A percentile compares a stretch with the other conserved stretches of the same genome.
These are phyloP conservation scores for Semnornis frantzii DNA, from an alignment of 2,113 vertebrate genomes.

Conservation along the genomic window DNA sequence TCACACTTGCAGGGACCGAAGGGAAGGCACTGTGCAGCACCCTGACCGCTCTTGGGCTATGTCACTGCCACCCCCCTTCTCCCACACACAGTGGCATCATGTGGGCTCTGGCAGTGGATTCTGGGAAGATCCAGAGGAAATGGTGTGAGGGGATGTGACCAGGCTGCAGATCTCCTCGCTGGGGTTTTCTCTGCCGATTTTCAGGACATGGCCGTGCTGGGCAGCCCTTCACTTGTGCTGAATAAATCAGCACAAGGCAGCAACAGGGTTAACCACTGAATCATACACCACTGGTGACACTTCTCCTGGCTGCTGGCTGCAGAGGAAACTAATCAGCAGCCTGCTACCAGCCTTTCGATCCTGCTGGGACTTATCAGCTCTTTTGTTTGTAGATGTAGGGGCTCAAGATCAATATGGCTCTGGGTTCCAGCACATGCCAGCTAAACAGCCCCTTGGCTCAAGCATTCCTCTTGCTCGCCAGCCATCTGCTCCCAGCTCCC, in stretches of 20 bases:
- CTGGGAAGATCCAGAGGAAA: not conserved
- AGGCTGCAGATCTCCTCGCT: not conserved
- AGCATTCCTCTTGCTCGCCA: not conserved
- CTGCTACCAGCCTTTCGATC: not conserved
- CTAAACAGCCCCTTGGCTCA: not conserved
- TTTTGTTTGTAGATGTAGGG: constrained; percentile 43
- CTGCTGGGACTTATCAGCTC: constrained; percentile 18
- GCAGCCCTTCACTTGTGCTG: not conserved
- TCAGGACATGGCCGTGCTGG: not conserved
- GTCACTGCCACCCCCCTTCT: not conserved
- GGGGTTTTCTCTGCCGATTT: not conserved
- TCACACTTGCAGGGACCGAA: not conserved
- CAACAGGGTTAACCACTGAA: not conserved
- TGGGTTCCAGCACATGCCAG: not conserved
- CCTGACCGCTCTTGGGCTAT: not conserved
- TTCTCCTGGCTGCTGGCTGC: not conserved
- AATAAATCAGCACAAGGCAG: not conserved
- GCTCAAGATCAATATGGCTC: not conserved
- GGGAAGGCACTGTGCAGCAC: not conserved
- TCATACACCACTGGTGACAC: not conserved
- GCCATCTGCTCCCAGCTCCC: not conserved
- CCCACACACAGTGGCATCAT: accelerated
- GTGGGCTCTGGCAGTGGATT: not conserved
- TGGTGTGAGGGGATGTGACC: not conserved
- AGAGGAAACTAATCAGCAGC: not conserved